A percentile compares a stretch with the other conserved stretches of the same genome.
Evolutionary conservation across 2,797 vertebrate genomes (phyloP).

Genomic region (Sebastes miniatus): DNA sequence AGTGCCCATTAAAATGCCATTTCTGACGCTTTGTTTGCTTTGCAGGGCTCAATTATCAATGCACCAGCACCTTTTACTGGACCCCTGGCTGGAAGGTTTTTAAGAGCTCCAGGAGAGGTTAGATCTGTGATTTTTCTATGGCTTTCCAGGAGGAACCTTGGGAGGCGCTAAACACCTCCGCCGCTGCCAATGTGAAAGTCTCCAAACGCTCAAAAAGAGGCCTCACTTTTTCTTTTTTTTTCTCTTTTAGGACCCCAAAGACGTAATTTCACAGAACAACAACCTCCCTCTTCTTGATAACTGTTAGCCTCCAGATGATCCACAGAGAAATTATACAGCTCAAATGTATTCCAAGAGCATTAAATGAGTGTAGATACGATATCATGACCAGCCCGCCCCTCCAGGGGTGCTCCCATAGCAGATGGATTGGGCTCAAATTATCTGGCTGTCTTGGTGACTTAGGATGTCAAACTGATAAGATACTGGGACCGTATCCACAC

Average conservation of each 20-base stretch:
- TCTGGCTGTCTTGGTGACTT: slow-evolving; percentile 67
- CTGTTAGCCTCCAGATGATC: slow-evolving; percentile 61
- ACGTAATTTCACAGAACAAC: slow-evolving; percentile 50
- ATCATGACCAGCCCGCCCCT: slow-evolving; percentile 56
- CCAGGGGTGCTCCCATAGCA: slow-evolving; percentile 59
- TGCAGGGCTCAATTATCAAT: slow-evolving; percentile 79
- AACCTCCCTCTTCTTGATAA: slow-evolving; percentile 56
- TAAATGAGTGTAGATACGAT: slow-evolving; percentile 56
- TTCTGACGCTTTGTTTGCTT: slow-evolving; percentile 78
- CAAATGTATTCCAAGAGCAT: slow-evolving; percentile 59
- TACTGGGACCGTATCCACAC: slow-evolving; percentile 64
- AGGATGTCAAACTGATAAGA: slow-evolving; percentile 78
- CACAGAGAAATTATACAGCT: slow-evolving; percentile 60
- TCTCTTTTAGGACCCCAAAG: slow-evolving; percentile 23
- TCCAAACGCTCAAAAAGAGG: slow-evolving; percentile 17
- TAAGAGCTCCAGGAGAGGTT: slow-evolving; percentile 70
- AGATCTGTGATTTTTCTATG: slow-evolving; percentile 72
- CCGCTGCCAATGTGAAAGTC: slow-evolving; percentile 59
- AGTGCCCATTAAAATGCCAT: slow-evolving; percentile 68
- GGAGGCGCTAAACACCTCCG: slow-evolving; percentile 70
- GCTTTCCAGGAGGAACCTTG: slow-evolving; percentile 68
- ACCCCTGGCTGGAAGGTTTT: slow-evolving; percentile 63
- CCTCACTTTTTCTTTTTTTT: slow-evolving; percentile 2
- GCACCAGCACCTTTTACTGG: slow-evolving; percentile 77
- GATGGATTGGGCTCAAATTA: slow-evolving; percentile 70